These are phyloP conservation scores for Pelobates fuscus DNA, from an alignment of 2,113 vertebrate genomes.

Conservation along the genomic window DNA sequence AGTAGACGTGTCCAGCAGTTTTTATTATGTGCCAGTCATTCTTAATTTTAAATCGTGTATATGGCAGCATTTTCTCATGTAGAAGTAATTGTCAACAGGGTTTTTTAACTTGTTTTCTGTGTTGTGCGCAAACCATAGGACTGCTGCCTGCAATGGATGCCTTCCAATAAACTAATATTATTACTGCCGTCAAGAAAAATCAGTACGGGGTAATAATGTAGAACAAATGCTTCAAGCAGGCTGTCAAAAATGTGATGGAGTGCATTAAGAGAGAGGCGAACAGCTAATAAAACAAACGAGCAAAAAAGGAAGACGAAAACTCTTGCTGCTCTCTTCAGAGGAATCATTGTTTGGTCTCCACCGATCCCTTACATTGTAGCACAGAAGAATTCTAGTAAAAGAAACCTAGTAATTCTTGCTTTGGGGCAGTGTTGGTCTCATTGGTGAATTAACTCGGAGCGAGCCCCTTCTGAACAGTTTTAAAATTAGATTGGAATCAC, in stretches of 20 bases:
- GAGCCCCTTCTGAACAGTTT: background rate
- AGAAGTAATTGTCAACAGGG: conserved; percentile 1
- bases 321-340: background rate
- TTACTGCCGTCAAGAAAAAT: conserved; percentile 31
- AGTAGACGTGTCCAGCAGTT: background rate
- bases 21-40: background rate
- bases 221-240: conserved; percentile 39
- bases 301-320: background rate
- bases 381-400: too few species aligned
- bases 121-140: conserved; percentile 9
- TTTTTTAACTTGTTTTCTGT: conserved; percentile 5
- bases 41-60: background rate
- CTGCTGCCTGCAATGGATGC: conserved; percentile 22
- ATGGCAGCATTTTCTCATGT: background rate
- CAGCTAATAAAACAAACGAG: conserved; percentile 16
- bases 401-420: background rate
- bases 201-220: conserved; percentile 36
- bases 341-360: background rate
- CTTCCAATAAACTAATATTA: conserved; percentile 42
- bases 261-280: conserved; percentile 18
- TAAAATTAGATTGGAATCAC: background rate
- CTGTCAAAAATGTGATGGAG: conserved; percentile 34
- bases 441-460: background rate
- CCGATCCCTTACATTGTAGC: background rate
- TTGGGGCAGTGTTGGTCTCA: background rate